Conservation (phyloP, 1,140 invertebrate genomes). For the Zaprionus camerounensis region DNA sequence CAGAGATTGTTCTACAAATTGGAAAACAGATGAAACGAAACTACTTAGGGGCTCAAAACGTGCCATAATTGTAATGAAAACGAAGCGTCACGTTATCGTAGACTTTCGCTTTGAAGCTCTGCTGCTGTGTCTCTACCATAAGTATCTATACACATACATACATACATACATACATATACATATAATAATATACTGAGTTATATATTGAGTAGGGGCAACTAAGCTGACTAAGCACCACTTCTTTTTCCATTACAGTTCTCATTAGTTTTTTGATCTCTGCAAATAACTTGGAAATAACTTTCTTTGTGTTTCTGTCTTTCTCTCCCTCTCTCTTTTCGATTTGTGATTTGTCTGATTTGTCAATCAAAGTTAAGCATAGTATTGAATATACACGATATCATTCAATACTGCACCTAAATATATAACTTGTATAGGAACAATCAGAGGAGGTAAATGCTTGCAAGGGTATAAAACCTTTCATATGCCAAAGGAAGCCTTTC, state of each 20-base stretch:
- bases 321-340: background rate
- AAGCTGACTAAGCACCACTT: background rate
- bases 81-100: background rate
- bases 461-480: too few relatives aligned
- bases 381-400: too few relatives aligned
- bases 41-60: slow-evolving; percentile 13
- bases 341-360: too few relatives aligned
- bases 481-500: too few relatives aligned
- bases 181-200: background rate
- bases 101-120: background rate
- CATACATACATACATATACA: background rate
- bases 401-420: too few relatives aligned
- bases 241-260: background rate
- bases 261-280: background rate
- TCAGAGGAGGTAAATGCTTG: too few relatives aligned
- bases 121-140: background rate
- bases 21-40: slow-evolving; percentile 16
- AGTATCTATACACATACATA: background rate
- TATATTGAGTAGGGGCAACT: background rate
- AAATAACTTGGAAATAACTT: background rate
- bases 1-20: slow-evolving; percentile 12
- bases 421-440: too few relatives aligned
- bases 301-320: background rate
- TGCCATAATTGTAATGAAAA: slow-evolving; percentile 33
- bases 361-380: too few relatives aligned